Evolutionary conservation across 2,888 invertebrate genomes (phyloP).

Genomic region (Melinaea marsaeus): DNA sequence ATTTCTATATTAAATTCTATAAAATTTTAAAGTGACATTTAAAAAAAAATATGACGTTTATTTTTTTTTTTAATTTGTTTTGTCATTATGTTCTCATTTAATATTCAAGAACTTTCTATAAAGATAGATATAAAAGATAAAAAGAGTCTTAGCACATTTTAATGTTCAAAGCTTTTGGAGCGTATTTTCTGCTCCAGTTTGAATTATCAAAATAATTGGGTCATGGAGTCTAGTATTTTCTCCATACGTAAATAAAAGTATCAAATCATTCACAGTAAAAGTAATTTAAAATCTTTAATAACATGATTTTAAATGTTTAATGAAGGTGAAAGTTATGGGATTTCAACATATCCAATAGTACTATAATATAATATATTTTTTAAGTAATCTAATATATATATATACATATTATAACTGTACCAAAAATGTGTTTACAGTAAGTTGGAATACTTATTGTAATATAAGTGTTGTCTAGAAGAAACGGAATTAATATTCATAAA

Average conservation of each 20-base stretch:
- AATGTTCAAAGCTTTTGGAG: slow-evolving; percentile 7
- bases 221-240: neutral
- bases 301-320: neutral
- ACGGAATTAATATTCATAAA: too few species aligned
- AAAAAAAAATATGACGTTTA: too few species aligned
- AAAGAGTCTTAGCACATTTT: neutral
- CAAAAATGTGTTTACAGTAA: too few species aligned
- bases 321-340: neutral
- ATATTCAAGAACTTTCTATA: too few species aligned
- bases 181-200: slow-evolving; percentile 2
- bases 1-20: too few species aligned
- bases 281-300: neutral
- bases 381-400: too few species aligned
- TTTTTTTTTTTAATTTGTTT: too few species aligned
- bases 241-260: neutral
- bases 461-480: too few species aligned
- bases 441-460: too few species aligned
- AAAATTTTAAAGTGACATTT: too few species aligned
- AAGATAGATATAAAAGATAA: neutral
- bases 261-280: neutral
- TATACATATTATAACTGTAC: neutral
- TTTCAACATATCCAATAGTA: neutral
- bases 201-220: slow-evolving; percentile 3
- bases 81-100: too few species aligned
- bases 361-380: neutral